A percentile compares a stretch with the other conserved stretches of the same genome.
phyloP scores from a whole-genome alignment of 2,888 invertebrate species.

The Limnephilus marmoratus region DNA sequence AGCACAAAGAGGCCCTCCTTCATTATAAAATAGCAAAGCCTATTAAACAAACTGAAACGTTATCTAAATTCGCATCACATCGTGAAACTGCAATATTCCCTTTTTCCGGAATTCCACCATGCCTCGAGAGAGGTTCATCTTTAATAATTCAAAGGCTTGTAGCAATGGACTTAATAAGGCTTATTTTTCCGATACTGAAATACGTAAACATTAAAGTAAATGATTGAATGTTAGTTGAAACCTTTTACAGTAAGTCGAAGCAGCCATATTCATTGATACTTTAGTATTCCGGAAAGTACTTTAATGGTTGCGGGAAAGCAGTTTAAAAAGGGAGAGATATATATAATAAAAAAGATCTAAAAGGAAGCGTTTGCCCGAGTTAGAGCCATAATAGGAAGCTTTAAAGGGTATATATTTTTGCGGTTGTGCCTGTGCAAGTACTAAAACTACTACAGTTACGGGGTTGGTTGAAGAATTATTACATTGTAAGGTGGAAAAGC shows the following conservation, averaged over 20 bases:
- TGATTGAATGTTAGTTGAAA: background rate
- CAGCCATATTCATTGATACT: background rate
- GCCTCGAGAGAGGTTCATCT: background rate
- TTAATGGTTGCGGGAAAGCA: background rate
- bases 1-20: background rate
- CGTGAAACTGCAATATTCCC: background rate
- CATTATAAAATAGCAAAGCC: background rate
- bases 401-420: background rate
- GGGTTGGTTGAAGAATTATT: background rate
- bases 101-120: background rate
- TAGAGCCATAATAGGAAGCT: background rate
- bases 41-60: background rate
- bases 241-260: background rate
- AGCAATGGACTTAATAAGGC: background rate
- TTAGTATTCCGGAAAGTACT: background rate
- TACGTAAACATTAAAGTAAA: background rate
- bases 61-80: background rate
- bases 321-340: background rate
- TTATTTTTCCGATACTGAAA: background rate
- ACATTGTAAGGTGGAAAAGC: background rate
- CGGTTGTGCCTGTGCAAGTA: background rate
- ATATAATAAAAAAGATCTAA: background rate
- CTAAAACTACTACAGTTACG: background rate
- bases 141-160: background rate
- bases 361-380: background rate